These are phyloP conservation scores for Drosophila miranda DNA, from an alignment of 1,140 invertebrate genomes.

Conservation along the genomic window DNA sequence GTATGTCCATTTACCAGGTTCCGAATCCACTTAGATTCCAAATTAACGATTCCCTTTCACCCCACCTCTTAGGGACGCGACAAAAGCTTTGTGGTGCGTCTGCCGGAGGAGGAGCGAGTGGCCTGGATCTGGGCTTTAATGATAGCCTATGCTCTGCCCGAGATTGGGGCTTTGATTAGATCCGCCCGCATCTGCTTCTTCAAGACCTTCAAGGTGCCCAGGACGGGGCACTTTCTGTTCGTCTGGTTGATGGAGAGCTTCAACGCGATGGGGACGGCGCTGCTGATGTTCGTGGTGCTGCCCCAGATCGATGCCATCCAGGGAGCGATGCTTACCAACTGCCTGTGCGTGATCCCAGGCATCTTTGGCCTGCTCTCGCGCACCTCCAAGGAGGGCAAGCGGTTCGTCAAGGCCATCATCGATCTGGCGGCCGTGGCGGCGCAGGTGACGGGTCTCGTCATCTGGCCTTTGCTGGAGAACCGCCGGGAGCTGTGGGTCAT, in stretches of 20 bases:
- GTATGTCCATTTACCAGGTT: conserved; percentile 83
- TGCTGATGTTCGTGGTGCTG: conserved; percentile 93
- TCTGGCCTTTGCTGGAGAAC: conserved; percentile 92
- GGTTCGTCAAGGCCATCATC: conserved; percentile 90
- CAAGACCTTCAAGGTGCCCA: conserved; percentile 87
- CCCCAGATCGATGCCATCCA: conserved; percentile 96
- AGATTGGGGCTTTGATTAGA: conserved; percentile 92
- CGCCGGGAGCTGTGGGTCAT: conserved; percentile 91
- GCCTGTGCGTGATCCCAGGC: conserved; percentile 92
- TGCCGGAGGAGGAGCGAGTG: conserved; percentile 92
- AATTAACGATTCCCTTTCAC: not conserved
- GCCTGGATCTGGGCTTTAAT: conserved; percentile 97
- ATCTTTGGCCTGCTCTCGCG: conserved; percentile 89
- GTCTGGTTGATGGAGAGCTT: conserved; percentile 92
- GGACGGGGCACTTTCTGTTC: conserved; percentile 79
- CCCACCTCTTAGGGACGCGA: conserved; percentile 86
- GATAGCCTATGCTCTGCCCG: conserved; percentile 92
- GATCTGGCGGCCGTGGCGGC: conserved; percentile 92
- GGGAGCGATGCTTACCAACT: conserved; percentile 96
- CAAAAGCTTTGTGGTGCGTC: conserved; percentile 89
- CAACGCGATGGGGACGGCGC: conserved; percentile 91
- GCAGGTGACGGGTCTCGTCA: conserved; percentile 93
- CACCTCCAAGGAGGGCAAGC: conserved; percentile 90
- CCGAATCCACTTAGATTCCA: not conserved
- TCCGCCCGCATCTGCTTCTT: conserved; percentile 94